Evolutionary conservation across 2,888 invertebrate genomes (phyloP), one percentile per base, ranked within the genome.

Genomic region (Chalcis sispes): DNA sequence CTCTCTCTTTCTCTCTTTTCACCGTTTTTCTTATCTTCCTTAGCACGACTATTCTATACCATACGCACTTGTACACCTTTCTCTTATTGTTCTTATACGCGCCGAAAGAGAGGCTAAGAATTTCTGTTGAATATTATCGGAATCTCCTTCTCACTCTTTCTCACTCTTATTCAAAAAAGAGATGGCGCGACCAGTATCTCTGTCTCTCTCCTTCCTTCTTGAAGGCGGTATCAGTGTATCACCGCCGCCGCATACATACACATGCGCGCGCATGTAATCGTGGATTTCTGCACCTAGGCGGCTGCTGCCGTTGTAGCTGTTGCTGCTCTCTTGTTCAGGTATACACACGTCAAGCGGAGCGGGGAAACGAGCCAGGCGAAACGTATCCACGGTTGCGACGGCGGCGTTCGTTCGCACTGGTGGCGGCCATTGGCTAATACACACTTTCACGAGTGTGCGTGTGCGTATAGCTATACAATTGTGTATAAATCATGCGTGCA

Each of bases 21-120:
- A 1, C 10, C 46, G 8, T 46, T 46, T 62, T 25, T 36, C 58
- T 59, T 20, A 18, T 20, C 7, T 40, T 15, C 58, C 32, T 32
- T 8, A 42, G 42, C 42, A 13, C 42, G 4, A 8, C 42, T 42
- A n/a, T 15, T 42, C 42, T 42, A 36, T 36, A 36, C n/a, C 10
- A 42, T 15, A 42, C 42, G 15, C 42, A 42, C 42, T 42, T 13
- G 42, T 42, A 42, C 15, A 15, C 42, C 2, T 13, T 10, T 36
- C 20, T 10, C 58, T 18, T 4, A 7, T 23, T 13, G n/a, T n/a
- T 20, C 13, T 40, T 20, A 40, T 18, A 40, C 18, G 40, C 13
- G 59, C 36, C 32, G 29, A 72, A 36, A 72, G 52, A 72, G 64
- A 72, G 72, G 72, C 72, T 72, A 72, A 64, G 64, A 72, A 72